These are phyloP conservation scores for Oceanites oceanicus DNA, from an alignment of 2,113 vertebrate species.

Conservation along the genomic window DNA sequence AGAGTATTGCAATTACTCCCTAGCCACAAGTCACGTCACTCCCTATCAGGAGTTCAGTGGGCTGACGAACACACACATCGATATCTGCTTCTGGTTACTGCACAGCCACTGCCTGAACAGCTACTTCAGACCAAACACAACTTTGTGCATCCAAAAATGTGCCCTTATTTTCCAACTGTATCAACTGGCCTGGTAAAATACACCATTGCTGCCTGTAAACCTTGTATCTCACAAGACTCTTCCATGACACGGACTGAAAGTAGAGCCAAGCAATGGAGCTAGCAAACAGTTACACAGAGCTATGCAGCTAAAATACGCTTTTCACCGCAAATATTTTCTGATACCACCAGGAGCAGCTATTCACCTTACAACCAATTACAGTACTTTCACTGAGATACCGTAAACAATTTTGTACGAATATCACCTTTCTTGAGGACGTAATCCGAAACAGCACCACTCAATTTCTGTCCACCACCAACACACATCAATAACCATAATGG, in stretches of 20 bases:
- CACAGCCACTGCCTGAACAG: background rate
- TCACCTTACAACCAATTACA: background rate
- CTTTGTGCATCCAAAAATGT: background rate
- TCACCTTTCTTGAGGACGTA: background rate
- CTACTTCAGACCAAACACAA: background rate
- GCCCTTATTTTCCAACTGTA: background rate
- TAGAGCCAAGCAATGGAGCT: background rate
- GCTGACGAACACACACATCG: background rate
- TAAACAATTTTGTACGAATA: background rate
- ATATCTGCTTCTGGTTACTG: slow-evolving; percentile 31
- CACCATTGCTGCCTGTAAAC: background rate
- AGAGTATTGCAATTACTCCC: slow-evolving; percentile 30
- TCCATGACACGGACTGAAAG: background rate
- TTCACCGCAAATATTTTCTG: background rate
- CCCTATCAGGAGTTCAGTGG: background rate
- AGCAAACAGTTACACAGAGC: background rate
- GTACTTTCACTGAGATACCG: background rate
- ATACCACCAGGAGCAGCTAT: background rate
- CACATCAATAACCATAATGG: background rate
- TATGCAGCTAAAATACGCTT: background rate
- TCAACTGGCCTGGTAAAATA: background rate
- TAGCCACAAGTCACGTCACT: slow-evolving; percentile 32
- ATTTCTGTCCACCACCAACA: background rate
- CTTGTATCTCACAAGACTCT: background rate
- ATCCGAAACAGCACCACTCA: background rate